Conservation (phyloP, 1,140 invertebrate genomes). For the Lithobius niger region DNA sequence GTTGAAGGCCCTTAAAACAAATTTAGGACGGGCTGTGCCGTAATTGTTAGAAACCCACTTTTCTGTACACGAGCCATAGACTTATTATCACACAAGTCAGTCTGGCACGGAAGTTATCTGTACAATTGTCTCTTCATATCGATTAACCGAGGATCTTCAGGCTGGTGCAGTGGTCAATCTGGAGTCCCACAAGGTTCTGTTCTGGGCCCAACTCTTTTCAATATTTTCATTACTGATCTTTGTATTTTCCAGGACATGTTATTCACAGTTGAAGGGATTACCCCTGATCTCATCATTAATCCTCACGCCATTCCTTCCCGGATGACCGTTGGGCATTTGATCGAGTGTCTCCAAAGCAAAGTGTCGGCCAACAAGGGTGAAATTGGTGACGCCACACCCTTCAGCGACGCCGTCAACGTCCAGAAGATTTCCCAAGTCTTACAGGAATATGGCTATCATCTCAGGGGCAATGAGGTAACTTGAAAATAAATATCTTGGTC, state of each 20-base stretch:
- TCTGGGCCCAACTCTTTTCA: constrained; percentile 14
- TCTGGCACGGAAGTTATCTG: no score
- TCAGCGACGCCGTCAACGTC: constrained; percentile 98
- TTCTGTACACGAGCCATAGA: no score
- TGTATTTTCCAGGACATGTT: constrained; percentile 72
- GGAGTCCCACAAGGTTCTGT: no score
- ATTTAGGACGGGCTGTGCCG: no score
- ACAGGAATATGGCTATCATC: constrained; percentile 92
- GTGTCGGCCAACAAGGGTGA: constrained; percentile 74
- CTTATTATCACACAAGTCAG: no score
- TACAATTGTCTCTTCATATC: no score
- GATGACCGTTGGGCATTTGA: constrained; percentile 99
- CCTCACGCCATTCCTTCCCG: constrained; percentile 97
- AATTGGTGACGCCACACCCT: constrained; percentile 98
- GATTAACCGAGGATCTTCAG: not conserved
- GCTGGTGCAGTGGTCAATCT: no score
- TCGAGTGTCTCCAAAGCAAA: constrained; percentile 97
- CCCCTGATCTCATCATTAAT: constrained; percentile 99
- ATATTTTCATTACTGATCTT: no score
- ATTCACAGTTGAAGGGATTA: constrained; percentile 91
- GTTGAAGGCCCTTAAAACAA: no score
- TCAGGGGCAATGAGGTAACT: constrained; percentile 90
- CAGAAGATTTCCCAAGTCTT: constrained; percentile 95
- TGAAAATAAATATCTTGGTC: no score
- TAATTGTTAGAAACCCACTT: no score